Conservation (phyloP, 2,113 vertebrate species). For the Cephalopholis sonnerati region DNA sequence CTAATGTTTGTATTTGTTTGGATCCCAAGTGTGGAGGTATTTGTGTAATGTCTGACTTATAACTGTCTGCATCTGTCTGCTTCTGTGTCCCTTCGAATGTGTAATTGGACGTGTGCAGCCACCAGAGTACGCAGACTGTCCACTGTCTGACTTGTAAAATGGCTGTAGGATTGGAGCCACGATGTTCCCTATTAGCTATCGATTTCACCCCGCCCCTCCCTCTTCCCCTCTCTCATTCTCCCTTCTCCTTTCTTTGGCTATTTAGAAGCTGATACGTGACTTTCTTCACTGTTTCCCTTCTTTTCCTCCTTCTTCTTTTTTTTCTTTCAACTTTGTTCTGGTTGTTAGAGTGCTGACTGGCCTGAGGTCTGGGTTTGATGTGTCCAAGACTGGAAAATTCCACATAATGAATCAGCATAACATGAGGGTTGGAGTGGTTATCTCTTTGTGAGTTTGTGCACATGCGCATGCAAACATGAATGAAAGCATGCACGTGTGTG, state of each 20-base stretch:
- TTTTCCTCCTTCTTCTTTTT: too few relatives aligned
- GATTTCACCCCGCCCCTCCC: not conserved
- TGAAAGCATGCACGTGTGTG: not conserved
- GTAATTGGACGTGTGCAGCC: not conserved
- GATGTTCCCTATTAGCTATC: constrained; percentile 27
- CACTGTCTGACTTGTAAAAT: constrained; percentile 38
- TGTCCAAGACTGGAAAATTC: not conserved
- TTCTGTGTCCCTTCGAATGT: not conserved
- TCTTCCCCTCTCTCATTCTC: constrained; percentile 1
- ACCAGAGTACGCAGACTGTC: not conserved
- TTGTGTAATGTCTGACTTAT: constrained; percentile 16
- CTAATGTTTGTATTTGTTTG: not conserved
- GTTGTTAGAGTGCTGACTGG: constrained; percentile 1
- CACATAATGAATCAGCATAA: not conserved
- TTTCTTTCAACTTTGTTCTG: not conserved
- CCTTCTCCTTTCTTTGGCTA: constrained; percentile 37
- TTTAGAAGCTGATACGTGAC: constrained; percentile 8
- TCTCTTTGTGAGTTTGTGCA: not conserved
- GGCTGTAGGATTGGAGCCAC: constrained; percentile 31
- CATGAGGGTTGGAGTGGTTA: constrained; percentile 1
- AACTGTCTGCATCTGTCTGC: not conserved
- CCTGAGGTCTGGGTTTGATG: constrained; percentile 2
- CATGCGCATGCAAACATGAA: not conserved
- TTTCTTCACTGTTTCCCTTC: constrained; percentile 6
- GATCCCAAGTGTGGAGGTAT: constrained; percentile 9